phyloP scores from a whole-genome alignment of 2,888 invertebrate species.

The Drosophila tanythrix region DNA sequence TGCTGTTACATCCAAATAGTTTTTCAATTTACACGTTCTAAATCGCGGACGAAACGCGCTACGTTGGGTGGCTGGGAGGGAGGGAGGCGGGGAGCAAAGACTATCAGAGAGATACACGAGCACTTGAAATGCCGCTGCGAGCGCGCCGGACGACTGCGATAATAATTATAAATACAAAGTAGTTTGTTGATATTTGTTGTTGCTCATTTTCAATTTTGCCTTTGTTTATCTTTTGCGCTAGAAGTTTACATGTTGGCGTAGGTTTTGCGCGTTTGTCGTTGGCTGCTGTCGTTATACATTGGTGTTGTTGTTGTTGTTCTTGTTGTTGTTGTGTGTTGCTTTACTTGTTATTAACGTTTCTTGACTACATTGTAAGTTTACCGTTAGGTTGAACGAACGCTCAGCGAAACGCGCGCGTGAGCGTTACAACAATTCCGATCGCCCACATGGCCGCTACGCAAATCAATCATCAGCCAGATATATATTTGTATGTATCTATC shows the following conservation, averaged over 20 bases:
- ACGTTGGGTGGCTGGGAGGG: neutral
- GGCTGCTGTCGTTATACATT: constrained; percentile 14
- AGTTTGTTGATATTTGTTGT: constrained; percentile 77
- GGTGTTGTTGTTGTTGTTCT: constrained; percentile 32
- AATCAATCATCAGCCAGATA: constrained; percentile 61
- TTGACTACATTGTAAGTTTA: constrained; percentile 69
- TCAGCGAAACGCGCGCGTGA: constrained; percentile 42
- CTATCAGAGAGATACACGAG: constrained; percentile 72
- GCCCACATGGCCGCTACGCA: constrained; percentile 69
- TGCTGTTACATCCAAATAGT: constrained; percentile 74
- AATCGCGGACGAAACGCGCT: constrained; percentile 41
- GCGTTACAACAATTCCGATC: constrained; percentile 54
- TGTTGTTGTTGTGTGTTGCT: constrained; percentile 45
- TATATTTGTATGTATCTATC: neutral
- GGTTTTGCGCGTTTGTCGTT: constrained; percentile 50
- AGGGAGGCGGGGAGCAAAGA: constrained; percentile 3
- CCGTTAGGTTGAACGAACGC: constrained; percentile 76
- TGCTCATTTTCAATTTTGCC: constrained; percentile 64
- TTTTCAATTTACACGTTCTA: constrained; percentile 82
- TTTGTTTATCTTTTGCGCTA: constrained; percentile 79
- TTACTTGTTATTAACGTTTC: constrained; percentile 47
- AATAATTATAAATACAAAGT: constrained; percentile 80
- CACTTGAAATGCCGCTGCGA: constrained; percentile 40
- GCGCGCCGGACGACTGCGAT: constrained; percentile 53
- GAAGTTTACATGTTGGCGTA: constrained; percentile 82